These are phyloP conservation scores for Agrotis ipsilon DNA, from an alignment of 2,888 invertebrate species.

Conservation along the genomic window DNA sequence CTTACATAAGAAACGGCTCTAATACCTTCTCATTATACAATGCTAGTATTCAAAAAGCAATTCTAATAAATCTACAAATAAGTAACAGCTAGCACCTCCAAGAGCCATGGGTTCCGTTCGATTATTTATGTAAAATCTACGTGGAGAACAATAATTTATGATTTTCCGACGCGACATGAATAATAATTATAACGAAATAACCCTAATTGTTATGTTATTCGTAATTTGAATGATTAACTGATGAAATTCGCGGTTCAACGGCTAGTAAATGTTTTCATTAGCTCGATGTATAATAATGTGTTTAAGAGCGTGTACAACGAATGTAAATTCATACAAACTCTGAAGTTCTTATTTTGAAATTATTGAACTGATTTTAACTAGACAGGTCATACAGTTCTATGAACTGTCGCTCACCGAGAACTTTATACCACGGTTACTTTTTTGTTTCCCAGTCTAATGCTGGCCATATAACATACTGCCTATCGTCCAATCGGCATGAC, in stretches of 20 bases:
- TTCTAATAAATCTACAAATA: constrained; percentile 43
- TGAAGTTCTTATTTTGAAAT: too few relatives aligned
- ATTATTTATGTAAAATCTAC: constrained; percentile 65
- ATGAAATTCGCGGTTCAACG: constrained; percentile 38
- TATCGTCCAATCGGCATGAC: too few relatives aligned
- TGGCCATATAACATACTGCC: too few relatives aligned
- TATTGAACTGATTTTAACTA: too few relatives aligned
- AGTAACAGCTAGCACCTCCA: constrained; percentile 27
- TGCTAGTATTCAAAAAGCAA: constrained; percentile 36
- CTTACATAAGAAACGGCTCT: not conserved
- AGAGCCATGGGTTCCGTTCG: constrained; percentile 39
- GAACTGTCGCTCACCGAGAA: too few relatives aligned
- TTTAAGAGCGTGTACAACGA: not conserved
- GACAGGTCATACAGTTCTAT: too few relatives aligned
- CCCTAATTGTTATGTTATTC: constrained; percentile 58
- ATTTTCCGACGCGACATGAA: constrained; percentile 65
- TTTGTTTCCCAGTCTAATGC: too few relatives aligned
- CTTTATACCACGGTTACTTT: too few relatives aligned
- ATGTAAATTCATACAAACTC: too few relatives aligned
- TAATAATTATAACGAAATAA: constrained; percentile 55
- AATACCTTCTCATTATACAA: constrained; percentile 26
- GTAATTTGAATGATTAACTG: constrained; percentile 51
- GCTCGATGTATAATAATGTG: constrained; percentile 24
- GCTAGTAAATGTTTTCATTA: constrained; percentile 37
- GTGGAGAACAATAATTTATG: constrained; percentile 72